Conservation (phyloP, 2,113 vertebrate genomes). For the Labeo catla region DNA sequence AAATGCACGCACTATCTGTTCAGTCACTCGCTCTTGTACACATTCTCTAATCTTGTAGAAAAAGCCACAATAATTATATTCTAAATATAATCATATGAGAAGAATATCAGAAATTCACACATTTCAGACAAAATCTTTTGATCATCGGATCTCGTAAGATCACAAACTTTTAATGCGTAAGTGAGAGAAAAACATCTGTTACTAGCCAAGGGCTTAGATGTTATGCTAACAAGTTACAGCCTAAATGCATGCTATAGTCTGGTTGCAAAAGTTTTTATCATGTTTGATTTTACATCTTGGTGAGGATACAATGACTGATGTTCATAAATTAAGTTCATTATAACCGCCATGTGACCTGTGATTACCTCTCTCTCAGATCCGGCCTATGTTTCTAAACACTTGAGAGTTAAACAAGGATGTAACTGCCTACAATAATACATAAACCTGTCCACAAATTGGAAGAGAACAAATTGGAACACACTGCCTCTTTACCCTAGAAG, state of each 20-base stretch:
- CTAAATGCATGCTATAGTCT: background rate
- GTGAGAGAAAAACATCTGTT: background rate
- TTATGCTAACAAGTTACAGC: background rate
- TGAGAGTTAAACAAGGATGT: too few relatives aligned
- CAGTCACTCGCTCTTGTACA: background rate
- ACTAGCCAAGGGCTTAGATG: background rate
- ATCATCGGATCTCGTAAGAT: background rate
- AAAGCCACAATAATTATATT: background rate
- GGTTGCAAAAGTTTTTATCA: background rate
- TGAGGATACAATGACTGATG: background rate
- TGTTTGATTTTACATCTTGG: background rate
- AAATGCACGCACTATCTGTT: conserved; percentile 4
- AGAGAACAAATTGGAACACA: too few relatives aligned
- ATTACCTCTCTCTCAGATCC: background rate
- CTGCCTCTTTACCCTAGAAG: too few relatives aligned
- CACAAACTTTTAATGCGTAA: background rate
- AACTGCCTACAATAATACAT: background rate
- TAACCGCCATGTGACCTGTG: background rate
- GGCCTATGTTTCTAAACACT: background rate
- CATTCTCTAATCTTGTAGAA: conserved; percentile 3
- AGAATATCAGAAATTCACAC: background rate
- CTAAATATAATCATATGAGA: conserved; percentile 14
- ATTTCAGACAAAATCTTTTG: conserved; percentile 14
- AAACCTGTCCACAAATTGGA: too few relatives aligned
- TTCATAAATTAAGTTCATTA: background rate